These are phyloP conservation scores for Hephaestus fuliginosus DNA, from an alignment of 2,797 vertebrate genomes.

Conservation along the genomic window DNA sequence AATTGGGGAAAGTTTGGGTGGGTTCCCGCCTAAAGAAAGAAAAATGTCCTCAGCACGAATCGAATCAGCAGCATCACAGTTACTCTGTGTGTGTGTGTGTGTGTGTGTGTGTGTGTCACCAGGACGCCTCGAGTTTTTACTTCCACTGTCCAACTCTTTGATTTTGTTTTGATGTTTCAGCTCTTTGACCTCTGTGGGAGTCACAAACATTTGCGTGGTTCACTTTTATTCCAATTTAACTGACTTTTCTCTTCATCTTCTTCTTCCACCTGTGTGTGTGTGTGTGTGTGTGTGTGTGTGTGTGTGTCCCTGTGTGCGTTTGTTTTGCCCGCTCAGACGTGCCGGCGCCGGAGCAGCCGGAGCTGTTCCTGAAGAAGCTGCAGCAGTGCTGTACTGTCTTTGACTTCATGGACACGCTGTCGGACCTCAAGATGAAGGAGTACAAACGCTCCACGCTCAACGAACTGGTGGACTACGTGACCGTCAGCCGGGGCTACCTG, in stretches of 20 bases:
- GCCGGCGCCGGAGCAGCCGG: constrained; percentile 97
- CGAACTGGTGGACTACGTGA: constrained; percentile 99
- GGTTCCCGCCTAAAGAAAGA: not conserved
- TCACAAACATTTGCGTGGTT: not conserved
- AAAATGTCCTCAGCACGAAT: not conserved
- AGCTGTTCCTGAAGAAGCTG: constrained; percentile 99
- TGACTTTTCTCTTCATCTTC: not conserved
- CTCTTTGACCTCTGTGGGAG: not conserved
- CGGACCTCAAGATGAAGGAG: constrained; percentile 99
- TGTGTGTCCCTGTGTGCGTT: not conserved
- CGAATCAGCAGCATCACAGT: not conserved
- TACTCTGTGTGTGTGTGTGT: too few relatives aligned
- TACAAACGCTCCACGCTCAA: constrained; percentile 99
- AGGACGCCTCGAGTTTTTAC: too few relatives aligned
- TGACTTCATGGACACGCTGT: constrained; percentile 99
- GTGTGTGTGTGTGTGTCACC: not conserved
- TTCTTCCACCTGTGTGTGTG: not conserved
- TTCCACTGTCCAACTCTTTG: not conserved
- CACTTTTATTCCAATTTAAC: not conserved
- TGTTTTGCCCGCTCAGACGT: constrained; percentile 87
- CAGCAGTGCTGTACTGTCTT: constrained; percentile 99
- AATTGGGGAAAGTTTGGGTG: not conserved
- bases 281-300: too few relatives aligned
- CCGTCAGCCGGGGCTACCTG: constrained; percentile 99
- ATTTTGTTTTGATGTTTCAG: not conserved